A percentile compares a stretch with the other conserved stretches of the same genome.
Evolutionary conservation across 2,113 vertebrate genomes (phyloP).

Genomic region (Perccottus glenii): DNA sequence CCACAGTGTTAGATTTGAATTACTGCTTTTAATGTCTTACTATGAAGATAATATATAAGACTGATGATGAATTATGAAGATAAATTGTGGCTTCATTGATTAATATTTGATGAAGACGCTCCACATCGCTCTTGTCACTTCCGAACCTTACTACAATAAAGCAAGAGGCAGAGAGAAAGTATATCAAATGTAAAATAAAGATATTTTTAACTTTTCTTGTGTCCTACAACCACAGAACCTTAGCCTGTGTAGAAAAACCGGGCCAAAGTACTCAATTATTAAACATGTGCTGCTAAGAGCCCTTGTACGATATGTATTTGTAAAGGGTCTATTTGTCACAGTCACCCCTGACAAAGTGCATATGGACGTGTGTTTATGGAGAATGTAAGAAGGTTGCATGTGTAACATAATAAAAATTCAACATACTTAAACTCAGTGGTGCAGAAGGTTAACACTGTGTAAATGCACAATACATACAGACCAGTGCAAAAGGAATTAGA

Average conservation of each 20-base stretch:
- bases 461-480: no score
- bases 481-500: no score
- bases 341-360: neutral
- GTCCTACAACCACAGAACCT: constrained; percentile 11
- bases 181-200: constrained; percentile 25
- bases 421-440: neutral
- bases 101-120: constrained; percentile 25
- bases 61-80: neutral
- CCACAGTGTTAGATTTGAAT: neutral
- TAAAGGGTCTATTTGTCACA: constrained; percentile 11
- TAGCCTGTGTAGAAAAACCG: no score
- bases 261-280: constrained; percentile 59
- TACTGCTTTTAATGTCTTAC: neutral
- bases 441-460: constrained; percentile 3
- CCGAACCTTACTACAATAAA: no score
- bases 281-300: constrained; percentile 20
- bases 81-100: neutral
- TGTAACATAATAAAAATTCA: neutral
- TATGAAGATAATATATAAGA: neutral
- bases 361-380: neutral
- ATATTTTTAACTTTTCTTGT: constrained; percentile 51
- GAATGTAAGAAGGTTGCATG: neutral
- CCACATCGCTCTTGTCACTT: neutral
- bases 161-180: neutral
- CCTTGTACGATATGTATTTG: constrained; percentile 16